These are phyloP conservation scores for Habropoda laboriosa DNA, from an alignment of 1,140 invertebrate species.

Conservation along the genomic window DNA sequence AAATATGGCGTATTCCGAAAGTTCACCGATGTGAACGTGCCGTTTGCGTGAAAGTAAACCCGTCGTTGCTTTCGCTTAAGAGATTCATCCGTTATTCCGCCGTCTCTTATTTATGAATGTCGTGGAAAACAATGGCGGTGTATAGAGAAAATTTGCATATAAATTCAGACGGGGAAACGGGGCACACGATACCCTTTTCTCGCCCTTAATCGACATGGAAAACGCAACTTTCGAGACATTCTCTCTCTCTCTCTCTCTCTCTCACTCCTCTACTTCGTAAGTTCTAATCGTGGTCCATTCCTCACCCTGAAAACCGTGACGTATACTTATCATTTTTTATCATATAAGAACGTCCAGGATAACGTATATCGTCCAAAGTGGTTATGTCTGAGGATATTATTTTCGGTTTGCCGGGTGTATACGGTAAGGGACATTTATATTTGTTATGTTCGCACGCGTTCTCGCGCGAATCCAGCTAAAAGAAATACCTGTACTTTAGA, in stretches of 20 bases:
- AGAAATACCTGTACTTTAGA: constrained; percentile 31
- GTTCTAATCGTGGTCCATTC: constrained; percentile 39
- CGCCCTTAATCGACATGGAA: constrained; percentile 32
- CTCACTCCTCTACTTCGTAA: neutral
- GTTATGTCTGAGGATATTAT: constrained; percentile 33
- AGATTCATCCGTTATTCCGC: constrained; percentile 36
- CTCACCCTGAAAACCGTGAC: constrained; percentile 9
- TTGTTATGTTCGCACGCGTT: constrained; percentile 49
- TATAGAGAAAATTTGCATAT: constrained; percentile 28
- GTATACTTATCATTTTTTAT: constrained; percentile 35
- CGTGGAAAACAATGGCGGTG: constrained; percentile 33
- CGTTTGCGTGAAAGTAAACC: constrained; percentile 33
- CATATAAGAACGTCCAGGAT: neutral
- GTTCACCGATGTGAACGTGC: constrained; percentile 46
- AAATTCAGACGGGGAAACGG: constrained; percentile 12
- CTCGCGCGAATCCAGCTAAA: constrained; percentile 16
- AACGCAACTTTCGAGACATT: neutral
- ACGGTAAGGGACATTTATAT: constrained; percentile 58
- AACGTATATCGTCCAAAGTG: neutral
- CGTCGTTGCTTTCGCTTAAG: constrained; percentile 1
- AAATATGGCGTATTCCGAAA: constrained; percentile 44
- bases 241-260: no score
- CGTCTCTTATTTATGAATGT: constrained; percentile 48
- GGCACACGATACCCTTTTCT: constrained; percentile 2
- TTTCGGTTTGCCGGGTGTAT: constrained; percentile 48